These are phyloP conservation scores for Hozukius guyotensis DNA, from an alignment of 2,797 vertebrate species.

Conservation along the genomic window DNA sequence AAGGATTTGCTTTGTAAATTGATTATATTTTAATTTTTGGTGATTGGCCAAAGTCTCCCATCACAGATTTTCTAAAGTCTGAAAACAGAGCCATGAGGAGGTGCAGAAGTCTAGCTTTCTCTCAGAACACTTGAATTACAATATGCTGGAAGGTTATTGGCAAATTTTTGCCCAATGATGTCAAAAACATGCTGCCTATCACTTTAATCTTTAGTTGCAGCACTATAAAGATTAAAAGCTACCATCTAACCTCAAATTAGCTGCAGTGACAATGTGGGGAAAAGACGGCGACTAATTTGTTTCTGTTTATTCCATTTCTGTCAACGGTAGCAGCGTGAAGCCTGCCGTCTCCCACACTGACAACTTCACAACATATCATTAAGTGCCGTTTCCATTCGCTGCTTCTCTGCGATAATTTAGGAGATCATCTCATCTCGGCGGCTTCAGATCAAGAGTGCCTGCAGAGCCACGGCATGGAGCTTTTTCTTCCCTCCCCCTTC, in stretches of 20 bases:
- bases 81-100: too few relatives aligned
- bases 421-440: conserved; percentile 28
- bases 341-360: conserved; percentile 36
- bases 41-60: too few relatives aligned
- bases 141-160: too few relatives aligned
- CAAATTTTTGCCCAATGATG: too few relatives aligned
- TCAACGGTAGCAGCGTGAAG: conserved; percentile 36
- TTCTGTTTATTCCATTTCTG: conserved; percentile 35
- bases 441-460: conserved; percentile 12
- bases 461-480: conserved; percentile 27
- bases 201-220: background rate
- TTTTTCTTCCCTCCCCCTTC: background rate
- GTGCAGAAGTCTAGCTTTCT: too few relatives aligned
- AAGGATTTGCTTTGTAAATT: background rate
- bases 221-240: background rate
- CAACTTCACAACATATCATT: conserved; percentile 53
- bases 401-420: conserved; percentile 38
- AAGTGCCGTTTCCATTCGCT: conserved; percentile 23
- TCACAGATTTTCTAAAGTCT: too few relatives aligned
- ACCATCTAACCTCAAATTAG: background rate
- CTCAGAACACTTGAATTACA: too few relatives aligned
- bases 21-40: background rate
- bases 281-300: conserved; percentile 2
- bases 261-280: background rate
- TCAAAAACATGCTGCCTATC: too few relatives aligned